Conservation (phyloP, 1,140 invertebrate genomes). For the Drosophila repleta region DNA sequence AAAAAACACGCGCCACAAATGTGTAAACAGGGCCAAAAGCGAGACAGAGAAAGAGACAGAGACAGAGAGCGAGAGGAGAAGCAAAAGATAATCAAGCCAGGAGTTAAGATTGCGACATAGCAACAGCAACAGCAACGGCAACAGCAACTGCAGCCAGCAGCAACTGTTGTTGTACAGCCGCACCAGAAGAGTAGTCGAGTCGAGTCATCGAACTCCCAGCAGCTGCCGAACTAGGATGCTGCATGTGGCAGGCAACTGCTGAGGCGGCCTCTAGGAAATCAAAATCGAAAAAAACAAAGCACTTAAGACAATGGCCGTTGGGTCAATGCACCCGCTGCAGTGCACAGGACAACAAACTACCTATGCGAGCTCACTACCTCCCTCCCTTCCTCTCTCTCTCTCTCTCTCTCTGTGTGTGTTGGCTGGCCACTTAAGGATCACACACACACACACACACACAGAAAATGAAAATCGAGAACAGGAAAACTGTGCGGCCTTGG, state of each 20-base stretch:
- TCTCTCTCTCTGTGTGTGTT: neutral
- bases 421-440: constrained; percentile 31
- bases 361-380: neutral
- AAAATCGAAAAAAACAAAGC: constrained; percentile 31
- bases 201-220: constrained; percentile 34
- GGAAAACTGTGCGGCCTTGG: constrained; percentile 73
- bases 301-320: constrained; percentile 40
- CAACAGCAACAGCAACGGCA: constrained; percentile 8
- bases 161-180: constrained; percentile 25
- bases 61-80: neutral
- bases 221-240: constrained; percentile 41
- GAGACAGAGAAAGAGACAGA: neutral
- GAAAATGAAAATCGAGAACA: constrained; percentile 65
- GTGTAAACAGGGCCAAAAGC: constrained; percentile 20
- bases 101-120: neutral
- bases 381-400: neutral
- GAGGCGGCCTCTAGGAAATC: constrained; percentile 51
- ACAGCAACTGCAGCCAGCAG: constrained; percentile 1
- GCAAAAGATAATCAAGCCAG: neutral
- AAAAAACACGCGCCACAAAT: constrained; percentile 43
- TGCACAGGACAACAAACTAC: constrained; percentile 43
- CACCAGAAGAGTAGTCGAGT: constrained; percentile 21
- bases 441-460: constrained; percentile 12
- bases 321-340: constrained; percentile 52
- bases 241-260: constrained; percentile 9